Conservation (phyloP, 2,888 invertebrate species). For the Campopleginae sp. region DNA sequence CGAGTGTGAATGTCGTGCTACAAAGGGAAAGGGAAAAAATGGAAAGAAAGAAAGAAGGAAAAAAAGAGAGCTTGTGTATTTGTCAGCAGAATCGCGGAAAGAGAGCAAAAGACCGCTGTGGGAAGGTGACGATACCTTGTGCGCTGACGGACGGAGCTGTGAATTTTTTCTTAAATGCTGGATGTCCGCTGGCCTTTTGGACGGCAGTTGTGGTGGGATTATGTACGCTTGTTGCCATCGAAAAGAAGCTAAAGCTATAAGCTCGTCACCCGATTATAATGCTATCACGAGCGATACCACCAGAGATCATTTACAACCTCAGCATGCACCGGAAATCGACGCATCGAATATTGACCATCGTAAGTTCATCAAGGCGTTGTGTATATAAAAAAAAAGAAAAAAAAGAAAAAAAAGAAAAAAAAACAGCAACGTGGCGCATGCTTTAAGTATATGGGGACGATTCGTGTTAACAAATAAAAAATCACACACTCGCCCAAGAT, state of each 20-base stretch:
- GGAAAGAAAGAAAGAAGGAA: constrained; percentile 51
- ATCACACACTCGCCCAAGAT: background rate
- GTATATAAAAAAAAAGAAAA: constrained; percentile 2
- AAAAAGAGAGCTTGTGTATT: constrained; percentile 70
- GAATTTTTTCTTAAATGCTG: constrained; percentile 97
- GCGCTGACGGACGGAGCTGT: constrained; percentile 91
- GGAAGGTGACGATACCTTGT: constrained; percentile 86
- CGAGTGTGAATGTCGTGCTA: background rate
- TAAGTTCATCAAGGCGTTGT: constrained; percentile 81
- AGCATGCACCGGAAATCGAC: constrained; percentile 85
- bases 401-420: background rate
- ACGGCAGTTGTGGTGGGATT: constrained; percentile 93
- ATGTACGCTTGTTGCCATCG: constrained; percentile 95
- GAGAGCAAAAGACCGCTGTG: constrained; percentile 81
- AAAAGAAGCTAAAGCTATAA: constrained; percentile 82
- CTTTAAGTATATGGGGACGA: background rate
- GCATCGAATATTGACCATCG: constrained; percentile 86
- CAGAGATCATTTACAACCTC: constrained; percentile 80
- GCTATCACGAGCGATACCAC: constrained; percentile 78
- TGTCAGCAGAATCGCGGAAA: constrained; percentile 82
- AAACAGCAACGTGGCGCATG: constrained; percentile 21
- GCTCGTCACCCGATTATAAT: constrained; percentile 79
- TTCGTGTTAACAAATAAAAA: background rate
- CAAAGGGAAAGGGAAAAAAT: constrained; percentile 29
- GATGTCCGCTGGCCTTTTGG: constrained; percentile 94